Evolutionary conservation across 2,888 invertebrate species (phyloP).

Genomic region (Poecilus cupreus): DNA sequence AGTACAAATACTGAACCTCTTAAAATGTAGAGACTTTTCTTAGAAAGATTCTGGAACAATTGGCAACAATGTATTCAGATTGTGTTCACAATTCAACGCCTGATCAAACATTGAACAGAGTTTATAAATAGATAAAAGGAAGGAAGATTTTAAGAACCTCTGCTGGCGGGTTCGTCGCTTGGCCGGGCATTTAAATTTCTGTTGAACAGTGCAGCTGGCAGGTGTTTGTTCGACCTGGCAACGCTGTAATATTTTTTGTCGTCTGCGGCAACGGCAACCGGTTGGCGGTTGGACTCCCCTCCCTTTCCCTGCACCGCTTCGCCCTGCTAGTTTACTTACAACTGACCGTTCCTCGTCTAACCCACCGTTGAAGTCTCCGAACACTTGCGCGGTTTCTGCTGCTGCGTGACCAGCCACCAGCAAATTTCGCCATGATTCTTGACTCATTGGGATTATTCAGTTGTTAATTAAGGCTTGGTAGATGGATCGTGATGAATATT

Average conservation of each 20-base stretch:
- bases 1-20: too few species aligned
- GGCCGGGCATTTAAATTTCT: conserved; percentile 48
- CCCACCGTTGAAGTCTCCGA: conserved; percentile 40
- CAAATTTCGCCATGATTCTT: conserved; percentile 4
- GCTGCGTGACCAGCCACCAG: not conserved
- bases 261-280: conserved; percentile 45
- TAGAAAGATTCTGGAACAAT: too few species aligned
- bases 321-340: not conserved
- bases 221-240: conserved; percentile 51
- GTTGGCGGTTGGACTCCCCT: conserved; percentile 28
- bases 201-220: conserved; percentile 17
- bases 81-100: too few species aligned
- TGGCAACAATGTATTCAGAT: too few species aligned
- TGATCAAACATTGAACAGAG: too few species aligned
- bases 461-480: not conserved
- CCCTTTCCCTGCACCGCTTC: not conserved
- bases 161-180: not conserved
- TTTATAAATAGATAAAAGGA: too few species aligned
- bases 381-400: conserved; percentile 45
- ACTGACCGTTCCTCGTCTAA: conserved; percentile 6
- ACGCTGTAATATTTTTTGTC: conserved; percentile 45
- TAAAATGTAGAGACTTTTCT: too few species aligned
- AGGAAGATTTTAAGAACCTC: not conserved
- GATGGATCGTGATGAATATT: not conserved
- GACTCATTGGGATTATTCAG: not conserved